Percentiles rank a stretch among this genome's conserved stretches.
Conservation (phyloP, 1,140 invertebrate genomes). For the Mylabris phalerata region DNA sequence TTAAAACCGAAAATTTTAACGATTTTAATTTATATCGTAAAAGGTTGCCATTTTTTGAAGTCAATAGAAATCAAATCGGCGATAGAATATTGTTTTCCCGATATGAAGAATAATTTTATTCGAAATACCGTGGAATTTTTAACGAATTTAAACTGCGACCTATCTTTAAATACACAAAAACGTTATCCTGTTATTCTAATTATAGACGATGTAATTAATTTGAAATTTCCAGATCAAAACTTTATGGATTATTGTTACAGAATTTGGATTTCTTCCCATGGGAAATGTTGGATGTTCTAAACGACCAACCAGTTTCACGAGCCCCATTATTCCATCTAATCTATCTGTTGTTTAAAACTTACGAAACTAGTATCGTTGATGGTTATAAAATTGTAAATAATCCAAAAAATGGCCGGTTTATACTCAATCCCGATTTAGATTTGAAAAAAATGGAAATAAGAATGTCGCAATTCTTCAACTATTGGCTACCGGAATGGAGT, state of each 20-base stretch:
- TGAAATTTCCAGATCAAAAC: conserved; percentile 7
- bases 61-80: conserved; percentile 21
- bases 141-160: not conserved
- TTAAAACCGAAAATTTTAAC: conserved; percentile 15
- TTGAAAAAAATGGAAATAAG: conserved; percentile 60
- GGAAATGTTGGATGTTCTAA: conserved; percentile 61
- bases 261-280: conserved; percentile 65
- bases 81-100: conserved; percentile 24
- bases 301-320: conserved; percentile 57
- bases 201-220: conserved; percentile 53
- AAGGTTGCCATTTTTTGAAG: conserved; percentile 17
- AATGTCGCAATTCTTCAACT: conserved; percentile 55
- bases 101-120: conserved; percentile 14
- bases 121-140: conserved; percentile 7
- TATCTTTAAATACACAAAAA: conserved; percentile 41
- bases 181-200: conserved; percentile 56
- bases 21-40: conserved; percentile 20
- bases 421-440: conserved; percentile 64
- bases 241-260: conserved; percentile 44
- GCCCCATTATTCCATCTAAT: conserved; percentile 67
- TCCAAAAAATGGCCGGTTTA: conserved; percentile 42
- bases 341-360: conserved; percentile 56
- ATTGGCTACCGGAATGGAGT: conserved; percentile 57
- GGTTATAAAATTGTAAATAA: conserved; percentile 48
- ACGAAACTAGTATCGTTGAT: conserved; percentile 50